Evolutionary conservation across 1,140 invertebrate species (phyloP).

Genomic region (Cecropterus lyciades): DNA sequence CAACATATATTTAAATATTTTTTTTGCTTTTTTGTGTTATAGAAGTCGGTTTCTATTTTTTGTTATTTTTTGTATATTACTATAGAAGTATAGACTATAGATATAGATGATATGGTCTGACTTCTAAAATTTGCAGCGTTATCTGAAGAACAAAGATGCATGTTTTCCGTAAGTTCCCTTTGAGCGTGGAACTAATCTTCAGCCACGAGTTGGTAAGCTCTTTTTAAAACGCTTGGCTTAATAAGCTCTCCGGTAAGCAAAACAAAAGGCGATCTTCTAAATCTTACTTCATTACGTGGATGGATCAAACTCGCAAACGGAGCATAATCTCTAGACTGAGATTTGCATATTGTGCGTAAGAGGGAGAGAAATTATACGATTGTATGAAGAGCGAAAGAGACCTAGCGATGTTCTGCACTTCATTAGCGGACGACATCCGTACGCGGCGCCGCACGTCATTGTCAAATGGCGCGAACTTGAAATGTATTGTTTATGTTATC

Average conservation of each 20-base stretch:
- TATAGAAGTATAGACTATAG: too few species aligned
- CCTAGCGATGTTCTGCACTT: slow-evolving; percentile 40
- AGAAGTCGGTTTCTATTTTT: too few species aligned
- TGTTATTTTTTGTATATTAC: too few species aligned
- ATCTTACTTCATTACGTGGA: slow-evolving; percentile 59
- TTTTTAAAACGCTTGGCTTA: slow-evolving; percentile 34
- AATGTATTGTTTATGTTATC: not conserved
- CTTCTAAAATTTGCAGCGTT: not conserved
- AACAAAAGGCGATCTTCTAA: slow-evolving; percentile 54
- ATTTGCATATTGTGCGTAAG: slow-evolving; percentile 55
- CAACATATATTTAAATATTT: too few species aligned
- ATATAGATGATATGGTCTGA: not conserved
- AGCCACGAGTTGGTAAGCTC: slow-evolving; percentile 20
- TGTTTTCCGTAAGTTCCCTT: slow-evolving; percentile 14
- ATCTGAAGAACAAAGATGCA: slow-evolving; percentile 6
- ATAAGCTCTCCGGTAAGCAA: slow-evolving; percentile 41
- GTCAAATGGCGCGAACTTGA: slow-evolving; percentile 8
- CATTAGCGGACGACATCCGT: slow-evolving; percentile 46
- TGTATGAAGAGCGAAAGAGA: slow-evolving; percentile 36
- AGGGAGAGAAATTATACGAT: slow-evolving; percentile 36
- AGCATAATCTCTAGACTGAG: slow-evolving; percentile 39
- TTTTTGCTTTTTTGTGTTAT: too few species aligned
- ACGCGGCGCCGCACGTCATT: slow-evolving; percentile 8
- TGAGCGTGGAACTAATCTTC: slow-evolving; percentile 19
- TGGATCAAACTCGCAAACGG: slow-evolving; percentile 53